Evolutionary conservation across 2,797 vertebrate species (phyloP).

Genomic region (Phalloptychus januarius): DNA sequence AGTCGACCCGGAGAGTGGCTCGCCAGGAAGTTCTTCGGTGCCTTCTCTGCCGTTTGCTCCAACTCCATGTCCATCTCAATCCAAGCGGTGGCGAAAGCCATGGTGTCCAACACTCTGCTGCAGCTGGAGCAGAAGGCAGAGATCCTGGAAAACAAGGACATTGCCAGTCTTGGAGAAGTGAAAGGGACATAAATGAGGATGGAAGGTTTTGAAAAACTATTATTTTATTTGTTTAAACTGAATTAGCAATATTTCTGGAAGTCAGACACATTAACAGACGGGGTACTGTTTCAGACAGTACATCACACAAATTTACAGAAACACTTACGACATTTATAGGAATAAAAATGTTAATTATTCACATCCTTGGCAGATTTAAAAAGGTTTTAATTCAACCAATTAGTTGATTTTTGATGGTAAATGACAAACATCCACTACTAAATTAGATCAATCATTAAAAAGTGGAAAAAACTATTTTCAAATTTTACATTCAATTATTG

Average conservation of each 20-base stretch:
- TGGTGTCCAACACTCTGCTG: constrained; percentile 78
- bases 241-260: neutral
- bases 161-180: constrained; percentile 70
- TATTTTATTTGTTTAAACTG: neutral
- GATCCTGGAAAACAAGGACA: constrained; percentile 84
- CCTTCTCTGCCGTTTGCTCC: constrained; percentile 64
- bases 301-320: neutral
- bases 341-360: neutral
- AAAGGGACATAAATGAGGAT: constrained; percentile 38
- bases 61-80: constrained; percentile 78
- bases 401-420: neutral
- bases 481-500: too few relatives aligned
- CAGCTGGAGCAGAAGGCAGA: constrained; percentile 67
- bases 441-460: neutral
- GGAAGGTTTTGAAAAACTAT: constrained; percentile 9
- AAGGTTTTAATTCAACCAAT: neutral
- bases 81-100: constrained; percentile 65
- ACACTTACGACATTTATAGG: neutral
- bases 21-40: constrained; percentile 72
- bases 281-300: neutral
- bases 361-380: neutral
- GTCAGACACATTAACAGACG: neutral
- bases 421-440: neutral
- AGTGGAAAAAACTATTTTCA: neutral
- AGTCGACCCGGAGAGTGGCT: constrained; percentile 80